These are phyloP conservation scores for Cardiocondyla obscurior DNA, from an alignment of 1,140 invertebrate genomes.

Conservation along the genomic window DNA sequence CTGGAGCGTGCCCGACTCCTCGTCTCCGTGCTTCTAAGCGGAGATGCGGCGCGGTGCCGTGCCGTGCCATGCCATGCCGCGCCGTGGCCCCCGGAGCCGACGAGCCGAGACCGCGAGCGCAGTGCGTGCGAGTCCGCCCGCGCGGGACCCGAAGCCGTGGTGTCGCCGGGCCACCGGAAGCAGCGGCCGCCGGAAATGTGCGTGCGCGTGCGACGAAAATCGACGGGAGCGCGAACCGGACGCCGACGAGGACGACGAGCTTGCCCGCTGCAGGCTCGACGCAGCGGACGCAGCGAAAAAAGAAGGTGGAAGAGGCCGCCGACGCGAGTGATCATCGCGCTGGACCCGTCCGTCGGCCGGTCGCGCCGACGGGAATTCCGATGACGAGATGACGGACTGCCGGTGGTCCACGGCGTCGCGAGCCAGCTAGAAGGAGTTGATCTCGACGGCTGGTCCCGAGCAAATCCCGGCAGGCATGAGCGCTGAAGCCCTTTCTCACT, in stretches of 20 bases:
- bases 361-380: background rate
- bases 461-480: constrained; percentile 21
- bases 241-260: constrained; percentile 19
- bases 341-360: background rate
- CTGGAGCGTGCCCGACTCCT: constrained; percentile 81
- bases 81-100: constrained; percentile 59
- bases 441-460: no score
- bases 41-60: constrained; percentile 44
- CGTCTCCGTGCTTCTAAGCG: constrained; percentile 73
- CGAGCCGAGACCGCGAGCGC: constrained; percentile 29
- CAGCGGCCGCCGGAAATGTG: constrained; percentile 29
- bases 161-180: no score
- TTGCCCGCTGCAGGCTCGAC: background rate
- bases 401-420: constrained; percentile 13
- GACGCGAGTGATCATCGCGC: constrained; percentile 3
- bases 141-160: constrained; percentile 73
- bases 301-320: background rate
- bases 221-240: constrained; percentile 51
- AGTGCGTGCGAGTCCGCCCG: constrained; percentile 55
- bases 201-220: constrained; percentile 53
- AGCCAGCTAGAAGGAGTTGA: constrained; percentile 16
- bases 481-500: background rate
- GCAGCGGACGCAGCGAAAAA: no score
- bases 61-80: constrained; percentile 1
- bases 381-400: constrained; percentile 15